phyloP scores from a whole-genome alignment of 2,888 invertebrate species.

The Odontothrips loti region DNA sequence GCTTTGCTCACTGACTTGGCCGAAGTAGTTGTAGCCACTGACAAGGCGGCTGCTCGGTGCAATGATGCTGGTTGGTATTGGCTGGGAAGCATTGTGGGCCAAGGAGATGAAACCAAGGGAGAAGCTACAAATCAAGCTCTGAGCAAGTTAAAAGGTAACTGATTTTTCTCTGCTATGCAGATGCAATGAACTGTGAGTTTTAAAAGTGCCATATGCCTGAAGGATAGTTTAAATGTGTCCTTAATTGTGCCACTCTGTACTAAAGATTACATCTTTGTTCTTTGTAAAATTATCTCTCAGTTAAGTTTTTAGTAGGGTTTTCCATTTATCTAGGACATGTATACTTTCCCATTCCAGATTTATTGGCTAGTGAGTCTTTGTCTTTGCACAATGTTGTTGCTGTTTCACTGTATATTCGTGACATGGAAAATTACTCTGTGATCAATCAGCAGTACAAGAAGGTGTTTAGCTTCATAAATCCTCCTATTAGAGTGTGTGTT shows the following conservation, averaged over 20 bases:
- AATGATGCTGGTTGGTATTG: conserved; percentile 79
- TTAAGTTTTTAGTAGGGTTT: background rate
- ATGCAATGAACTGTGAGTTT: background rate
- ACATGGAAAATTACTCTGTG: conserved; percentile 72
- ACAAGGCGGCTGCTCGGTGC: conserved; percentile 58
- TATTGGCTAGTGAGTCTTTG: conserved; percentile 52
- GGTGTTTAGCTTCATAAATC: conserved; percentile 69
- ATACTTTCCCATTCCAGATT: conserved; percentile 46
- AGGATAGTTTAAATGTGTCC: no score
- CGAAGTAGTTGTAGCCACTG: conserved; percentile 47
- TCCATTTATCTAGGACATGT: no score
- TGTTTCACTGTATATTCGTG: conserved; percentile 76
- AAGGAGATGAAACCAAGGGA: conserved; percentile 56
- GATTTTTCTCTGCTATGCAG: background rate
- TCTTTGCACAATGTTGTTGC: conserved; percentile 67
- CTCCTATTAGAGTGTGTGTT: conserved; percentile 82
- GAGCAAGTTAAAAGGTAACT: conserved; percentile 72
- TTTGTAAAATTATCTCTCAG: background rate
- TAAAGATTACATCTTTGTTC: background rate
- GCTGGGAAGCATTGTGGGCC: conserved; percentile 74
- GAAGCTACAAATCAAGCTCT: conserved; percentile 67
- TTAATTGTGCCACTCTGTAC: background rate
- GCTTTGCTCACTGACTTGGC: background rate
- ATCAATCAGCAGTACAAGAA: conserved; percentile 74
- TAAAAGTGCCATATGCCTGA: no score